Base-by-base conservation (phyloP, 2,888 invertebrate genomes). In the Chouioia cunea region DNA sequence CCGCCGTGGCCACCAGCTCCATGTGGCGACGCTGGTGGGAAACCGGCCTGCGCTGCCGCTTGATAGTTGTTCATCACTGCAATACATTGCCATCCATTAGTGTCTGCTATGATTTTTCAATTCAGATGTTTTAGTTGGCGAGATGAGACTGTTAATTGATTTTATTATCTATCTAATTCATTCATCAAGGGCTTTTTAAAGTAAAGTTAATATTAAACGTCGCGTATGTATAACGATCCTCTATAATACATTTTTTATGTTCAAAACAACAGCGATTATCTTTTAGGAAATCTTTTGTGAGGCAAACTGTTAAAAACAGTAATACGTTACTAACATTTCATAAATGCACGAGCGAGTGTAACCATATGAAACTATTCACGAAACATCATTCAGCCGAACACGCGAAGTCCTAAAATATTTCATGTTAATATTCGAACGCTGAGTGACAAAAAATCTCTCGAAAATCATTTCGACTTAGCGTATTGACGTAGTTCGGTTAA, bases 61-160 rank as follows among this genome's bases (percentile, higher is more conserved):
- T 94, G 94, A 88, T 97, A 97, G 90, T 96, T 97, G 91, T 96
- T 97, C 94, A 97, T 96, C 88, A 97, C 97, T 95, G 93, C 79
- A 90, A 87, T 75, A 36, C 36, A 36, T 36, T 10, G 36, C 77
- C 76, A 77, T 68, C 71, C 74, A 67, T 36, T 36, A 36, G 6
- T 36, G 36, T 36, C 36, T 36, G 36, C 36, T 36, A 36, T 36
- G 36, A 6, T 36, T 36, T 36, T 36, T 36, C 10, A 36, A 36
- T 36, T 36, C 6, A 36, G 12, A 36, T 10, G 10, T 12, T 36
- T 36, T 36, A 36, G 36, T 36, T 36, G 10, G 4, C 36, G 36
- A 36, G 4, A 10, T 36, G 12, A 36, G 10, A 36, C 12, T 8
- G 1, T 36, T 36, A 1, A 6, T 27, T 6, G 10, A 1, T 36